A percentile compares a stretch with the other conserved stretches of the same genome.
These are phyloP conservation scores for Pundamilia nyererei DNA, from an alignment of 2,113 vertebrate genomes.

Conservation along the genomic window DNA sequence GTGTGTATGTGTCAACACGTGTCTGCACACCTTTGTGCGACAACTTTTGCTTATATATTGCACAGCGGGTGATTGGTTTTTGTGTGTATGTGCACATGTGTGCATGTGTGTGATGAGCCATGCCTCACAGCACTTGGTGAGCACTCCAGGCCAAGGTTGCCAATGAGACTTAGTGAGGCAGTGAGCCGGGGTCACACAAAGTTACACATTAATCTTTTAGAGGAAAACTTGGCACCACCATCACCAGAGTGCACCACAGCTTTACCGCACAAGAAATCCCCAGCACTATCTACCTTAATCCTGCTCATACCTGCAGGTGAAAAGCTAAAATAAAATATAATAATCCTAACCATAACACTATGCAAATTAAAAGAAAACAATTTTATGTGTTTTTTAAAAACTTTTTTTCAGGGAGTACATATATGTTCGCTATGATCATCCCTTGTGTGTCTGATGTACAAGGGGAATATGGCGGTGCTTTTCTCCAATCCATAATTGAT, in stretches of 20 bases:
- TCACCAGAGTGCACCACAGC: not conserved
- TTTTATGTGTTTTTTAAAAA: not conserved
- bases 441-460: not conserved
- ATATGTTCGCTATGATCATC: not conserved
- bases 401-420: not conserved
- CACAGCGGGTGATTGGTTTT: not conserved
- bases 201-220: constrained; percentile 66
- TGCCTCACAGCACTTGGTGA: constrained; percentile 46
- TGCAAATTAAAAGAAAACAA: not conserved
- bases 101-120: constrained; percentile 50
- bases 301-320: not conserved
- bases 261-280: not conserved
- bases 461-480: not conserved
- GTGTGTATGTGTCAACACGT: not conserved
- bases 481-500: constrained; percentile 39
- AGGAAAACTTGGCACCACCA: not conserved
- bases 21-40: not conserved
- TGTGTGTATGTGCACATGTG: not conserved
- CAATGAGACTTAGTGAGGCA: constrained; percentile 38
- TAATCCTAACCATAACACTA: not conserved
- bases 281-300: not conserved
- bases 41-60: not conserved
- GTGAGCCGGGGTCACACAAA: constrained; percentile 60
- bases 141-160: constrained; percentile 34
- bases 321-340: not conserved